Percentiles rank a stretch among this genome's conserved stretches.
These are phyloP conservation scores for Spodoptera picta DNA, from an alignment of 2,888 invertebrate genomes.

Conservation along the genomic window DNA sequence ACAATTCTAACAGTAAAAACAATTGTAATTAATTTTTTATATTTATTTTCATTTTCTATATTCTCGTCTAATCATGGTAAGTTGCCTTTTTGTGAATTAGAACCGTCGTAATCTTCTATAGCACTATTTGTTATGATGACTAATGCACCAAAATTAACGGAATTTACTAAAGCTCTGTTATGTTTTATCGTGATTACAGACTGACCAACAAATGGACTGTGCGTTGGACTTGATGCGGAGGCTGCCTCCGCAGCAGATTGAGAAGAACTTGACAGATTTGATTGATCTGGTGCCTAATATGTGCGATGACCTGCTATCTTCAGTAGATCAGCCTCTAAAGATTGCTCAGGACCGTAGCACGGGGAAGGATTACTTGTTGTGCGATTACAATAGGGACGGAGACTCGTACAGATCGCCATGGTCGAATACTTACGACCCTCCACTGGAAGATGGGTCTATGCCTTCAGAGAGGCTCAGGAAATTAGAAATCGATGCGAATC, in stretches of 20 bases:
- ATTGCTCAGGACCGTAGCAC: slow-evolving; percentile 98
- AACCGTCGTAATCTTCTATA: slow-evolving; percentile 33
- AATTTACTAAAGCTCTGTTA: slow-evolving; percentile 57
- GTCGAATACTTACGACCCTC: slow-evolving; percentile 99
- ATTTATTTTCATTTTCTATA: slow-evolving; percentile 48
- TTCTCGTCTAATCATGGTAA: slow-evolving; percentile 68
- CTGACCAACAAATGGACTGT: slow-evolving; percentile 99
- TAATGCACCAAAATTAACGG: slow-evolving; percentile 75
- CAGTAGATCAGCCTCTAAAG: slow-evolving; percentile 99
- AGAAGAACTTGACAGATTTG: slow-evolving; percentile 98
- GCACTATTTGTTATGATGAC: slow-evolving; percentile 82
- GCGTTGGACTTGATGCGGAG: slow-evolving; percentile 99
- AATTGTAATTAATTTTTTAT: slow-evolving; percentile 46
- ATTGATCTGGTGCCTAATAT: slow-evolving; percentile 98
- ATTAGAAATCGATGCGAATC: slow-evolving; percentile 99
- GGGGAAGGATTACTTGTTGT: slow-evolving; percentile 98
- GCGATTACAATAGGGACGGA: slow-evolving; percentile 99
- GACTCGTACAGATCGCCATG: slow-evolving; percentile 99
- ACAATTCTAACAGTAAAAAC: slow-evolving; percentile 43
- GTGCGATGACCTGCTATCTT: slow-evolving; percentile 98
- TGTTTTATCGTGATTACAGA: slow-evolving; percentile 87
- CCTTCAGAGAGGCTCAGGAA: slow-evolving; percentile 98
- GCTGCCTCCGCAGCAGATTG: slow-evolving; percentile 99
- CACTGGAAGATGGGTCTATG: slow-evolving; percentile 99
- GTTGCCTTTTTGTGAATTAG: slow-evolving; percentile 32